phyloP scores from a whole-genome alignment of 2,888 invertebrate genomes.

The Clusia tigrina region DNA sequence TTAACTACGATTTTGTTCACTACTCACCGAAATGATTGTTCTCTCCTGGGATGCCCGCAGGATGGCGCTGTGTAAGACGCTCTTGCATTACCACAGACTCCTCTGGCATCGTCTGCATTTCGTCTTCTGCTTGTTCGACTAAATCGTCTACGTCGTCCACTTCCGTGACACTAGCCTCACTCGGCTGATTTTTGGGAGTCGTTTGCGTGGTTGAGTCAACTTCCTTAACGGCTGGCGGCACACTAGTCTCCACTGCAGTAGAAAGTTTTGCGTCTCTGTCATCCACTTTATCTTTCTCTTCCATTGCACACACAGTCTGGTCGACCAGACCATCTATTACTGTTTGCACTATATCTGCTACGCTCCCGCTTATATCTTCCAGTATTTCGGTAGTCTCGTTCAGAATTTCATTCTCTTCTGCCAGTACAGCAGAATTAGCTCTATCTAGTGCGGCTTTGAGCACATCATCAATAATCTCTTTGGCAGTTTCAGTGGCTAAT shows the following conservation, averaged over 20 bases:
- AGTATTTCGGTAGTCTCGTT: conserved; percentile 15
- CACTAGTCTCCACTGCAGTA: background rate
- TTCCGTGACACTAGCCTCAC: background rate
- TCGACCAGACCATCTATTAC: conserved; percentile 50
- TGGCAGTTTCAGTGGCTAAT: conserved; percentile 38
- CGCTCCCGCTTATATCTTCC: conserved; percentile 36
- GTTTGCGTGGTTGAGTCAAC: conserved; percentile 57
- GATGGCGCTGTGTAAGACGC: conserved; percentile 70
- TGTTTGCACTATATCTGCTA: conserved; percentile 46
- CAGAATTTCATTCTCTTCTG: background rate
- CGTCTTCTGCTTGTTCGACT: conserved; percentile 31
- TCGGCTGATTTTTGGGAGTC: conserved; percentile 52
- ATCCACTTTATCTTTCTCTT: conserved; percentile 33
- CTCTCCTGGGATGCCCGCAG: conserved; percentile 85
- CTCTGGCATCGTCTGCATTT: conserved; percentile 26
- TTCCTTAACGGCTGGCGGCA: conserved; percentile 40
- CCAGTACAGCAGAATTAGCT: conserved; percentile 23
- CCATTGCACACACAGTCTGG: conserved; percentile 42
- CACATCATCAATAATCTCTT: conserved; percentile 53
- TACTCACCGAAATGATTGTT: conserved; percentile 82
- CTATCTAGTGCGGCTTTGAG: conserved; percentile 48
- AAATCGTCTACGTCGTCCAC: conserved; percentile 23
- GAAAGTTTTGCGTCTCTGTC: background rate
- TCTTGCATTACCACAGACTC: conserved; percentile 36
- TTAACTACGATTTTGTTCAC: background rate